Conservation (phyloP, 2,888 invertebrate species). For the Druceiella hillmani region DNA sequence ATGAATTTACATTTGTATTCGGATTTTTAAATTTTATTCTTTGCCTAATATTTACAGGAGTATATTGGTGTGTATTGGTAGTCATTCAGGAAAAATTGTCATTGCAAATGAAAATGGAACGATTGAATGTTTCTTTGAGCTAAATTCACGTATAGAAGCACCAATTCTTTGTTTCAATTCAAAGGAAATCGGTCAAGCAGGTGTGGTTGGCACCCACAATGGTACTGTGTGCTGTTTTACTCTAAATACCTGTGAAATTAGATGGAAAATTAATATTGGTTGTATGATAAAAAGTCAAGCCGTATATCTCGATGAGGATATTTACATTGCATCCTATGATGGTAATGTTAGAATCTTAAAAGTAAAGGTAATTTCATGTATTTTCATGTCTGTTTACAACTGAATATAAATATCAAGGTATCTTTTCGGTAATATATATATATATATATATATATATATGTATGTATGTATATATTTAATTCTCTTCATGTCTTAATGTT, state of each 20-base stretch:
- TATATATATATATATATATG: slow-evolving; percentile 9
- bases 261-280: slow-evolving; percentile 58
- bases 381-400: slow-evolving; percentile 5
- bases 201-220: slow-evolving; percentile 75
- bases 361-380: slow-evolving; percentile 38
- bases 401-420: slow-evolving; percentile 4
- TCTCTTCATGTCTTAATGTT: slow-evolving; percentile 26
- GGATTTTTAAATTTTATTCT: too few relatives aligned
- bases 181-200: too few relatives aligned
- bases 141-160: slow-evolving; percentile 72
- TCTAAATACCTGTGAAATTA: slow-evolving; percentile 44
- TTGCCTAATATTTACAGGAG: slow-evolving; percentile 31
- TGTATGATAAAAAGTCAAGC: slow-evolving; percentile 61
- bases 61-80: slow-evolving; percentile 38
- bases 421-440: slow-evolving; percentile 6
- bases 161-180: slow-evolving; percentile 47
- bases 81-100: slow-evolving; percentile 66
- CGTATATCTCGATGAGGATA: slow-evolving; percentile 31
- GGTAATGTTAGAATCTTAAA: slow-evolving; percentile 56
- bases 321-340: slow-evolving; percentile 71
- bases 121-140: slow-evolving; percentile 39
- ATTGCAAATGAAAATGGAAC: slow-evolving; percentile 55
- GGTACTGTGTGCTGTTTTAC: slow-evolving; percentile 63
- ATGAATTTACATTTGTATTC: too few relatives aligned
- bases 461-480: slow-evolving; percentile 6